Conservation (phyloP, 2,888 invertebrate genomes). For the Tricholauxania praeusta region DNA sequence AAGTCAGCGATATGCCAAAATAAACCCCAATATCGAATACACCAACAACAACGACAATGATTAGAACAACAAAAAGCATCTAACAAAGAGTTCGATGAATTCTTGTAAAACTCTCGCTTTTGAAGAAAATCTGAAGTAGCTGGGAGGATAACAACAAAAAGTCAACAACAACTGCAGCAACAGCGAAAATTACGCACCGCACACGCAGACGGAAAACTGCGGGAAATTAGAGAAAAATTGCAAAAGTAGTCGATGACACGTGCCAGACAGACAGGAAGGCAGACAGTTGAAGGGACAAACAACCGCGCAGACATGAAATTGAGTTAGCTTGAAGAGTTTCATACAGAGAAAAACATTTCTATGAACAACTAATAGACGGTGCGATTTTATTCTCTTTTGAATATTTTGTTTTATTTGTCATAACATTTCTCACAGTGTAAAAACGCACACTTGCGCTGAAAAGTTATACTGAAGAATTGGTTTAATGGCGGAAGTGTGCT, state of each 20-base stretch:
- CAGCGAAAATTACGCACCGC: too few relatives aligned
- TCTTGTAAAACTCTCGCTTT: neutral
- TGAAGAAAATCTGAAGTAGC: conserved; percentile 29
- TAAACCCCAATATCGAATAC: neutral
- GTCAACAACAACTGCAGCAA: too few relatives aligned
- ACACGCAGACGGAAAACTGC: conserved; percentile 22
- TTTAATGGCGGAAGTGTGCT: too few relatives aligned
- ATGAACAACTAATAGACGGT: too few relatives aligned
- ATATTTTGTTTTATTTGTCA: too few relatives aligned
- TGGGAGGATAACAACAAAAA: too few relatives aligned
- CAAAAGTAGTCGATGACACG: neutral
- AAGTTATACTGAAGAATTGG: too few relatives aligned
- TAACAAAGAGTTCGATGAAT: neutral
- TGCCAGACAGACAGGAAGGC: conserved; percentile 18
- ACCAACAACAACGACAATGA: neutral
- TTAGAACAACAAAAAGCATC: neutral
- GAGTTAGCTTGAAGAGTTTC: too few relatives aligned
- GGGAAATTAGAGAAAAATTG: conserved; percentile 25
- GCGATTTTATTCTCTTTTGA: too few relatives aligned
- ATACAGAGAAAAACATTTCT: too few relatives aligned
- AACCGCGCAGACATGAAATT: neutral
- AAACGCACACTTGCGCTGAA: too few relatives aligned
- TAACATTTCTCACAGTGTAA: too few relatives aligned
- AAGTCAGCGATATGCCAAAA: neutral
- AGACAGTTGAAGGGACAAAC: neutral